phyloP scores from a whole-genome alignment of 2,113 vertebrate genomes.

The Microcebus lehilahytsara region DNA sequence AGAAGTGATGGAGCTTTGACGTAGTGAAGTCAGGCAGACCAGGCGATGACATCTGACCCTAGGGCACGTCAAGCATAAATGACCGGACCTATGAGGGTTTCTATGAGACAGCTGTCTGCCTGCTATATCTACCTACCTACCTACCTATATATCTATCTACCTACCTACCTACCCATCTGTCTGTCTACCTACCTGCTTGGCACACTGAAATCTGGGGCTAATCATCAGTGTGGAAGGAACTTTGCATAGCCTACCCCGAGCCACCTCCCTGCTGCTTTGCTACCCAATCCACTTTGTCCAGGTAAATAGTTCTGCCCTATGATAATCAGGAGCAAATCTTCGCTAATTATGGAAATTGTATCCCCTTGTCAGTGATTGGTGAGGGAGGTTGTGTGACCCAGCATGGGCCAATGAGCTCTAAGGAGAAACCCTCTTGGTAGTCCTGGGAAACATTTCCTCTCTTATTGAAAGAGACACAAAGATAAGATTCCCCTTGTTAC shows the following conservation, averaged over 20 bases:
- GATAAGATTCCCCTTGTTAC: neutral
- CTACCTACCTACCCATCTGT: too few relatives aligned
- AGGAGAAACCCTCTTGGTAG: neutral
- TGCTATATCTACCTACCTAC: too few relatives aligned
- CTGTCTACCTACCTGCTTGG: neutral
- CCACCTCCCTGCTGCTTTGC: too few relatives aligned
- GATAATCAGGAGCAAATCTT: neutral
- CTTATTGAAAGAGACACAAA: neutral
- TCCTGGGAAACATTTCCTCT: neutral
- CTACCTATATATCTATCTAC: neutral
- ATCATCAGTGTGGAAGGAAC: neutral
- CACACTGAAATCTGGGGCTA: neutral
- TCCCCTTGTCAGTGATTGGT: neutral
- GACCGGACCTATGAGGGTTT: too few relatives aligned
- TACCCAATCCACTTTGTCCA: too few relatives aligned
- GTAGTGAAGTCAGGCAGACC: neutral
- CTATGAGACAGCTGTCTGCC: neutral
- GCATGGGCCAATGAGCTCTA: neutral
- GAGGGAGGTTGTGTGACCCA: too few relatives aligned
- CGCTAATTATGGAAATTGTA: neutral
- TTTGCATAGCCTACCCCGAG: too few relatives aligned
- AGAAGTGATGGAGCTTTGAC: neutral
- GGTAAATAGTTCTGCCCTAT: too few relatives aligned
- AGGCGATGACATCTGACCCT: neutral
- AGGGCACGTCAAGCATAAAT: fast-evolving